A percentile compares a stretch with the other conserved stretches of the same genome.
Evolutionary conservation across 1,140 invertebrate genomes (phyloP).

Genomic region (Cardiocondyla obscurior): DNA sequence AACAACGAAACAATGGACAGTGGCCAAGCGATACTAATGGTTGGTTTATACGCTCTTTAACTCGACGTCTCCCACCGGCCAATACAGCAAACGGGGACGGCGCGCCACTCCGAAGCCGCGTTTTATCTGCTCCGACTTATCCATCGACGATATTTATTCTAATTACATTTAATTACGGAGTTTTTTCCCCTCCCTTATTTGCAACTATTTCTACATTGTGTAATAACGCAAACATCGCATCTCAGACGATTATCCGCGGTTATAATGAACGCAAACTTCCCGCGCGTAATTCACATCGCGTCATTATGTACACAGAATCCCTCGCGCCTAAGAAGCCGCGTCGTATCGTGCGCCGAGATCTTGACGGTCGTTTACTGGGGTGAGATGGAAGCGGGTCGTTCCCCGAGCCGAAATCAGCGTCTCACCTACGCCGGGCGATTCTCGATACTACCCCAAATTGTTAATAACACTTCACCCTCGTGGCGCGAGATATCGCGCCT

Average conservation of each 20-base stretch:
- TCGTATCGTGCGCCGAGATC: constrained; percentile 24
- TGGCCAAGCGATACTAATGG: constrained; percentile 83
- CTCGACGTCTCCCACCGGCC: constrained; percentile 64
- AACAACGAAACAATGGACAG: constrained; percentile 84
- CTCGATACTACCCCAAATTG: constrained; percentile 79
- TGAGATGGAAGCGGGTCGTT: constrained; percentile 27
- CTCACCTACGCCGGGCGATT: constrained; percentile 53
- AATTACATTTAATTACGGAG: not conserved
- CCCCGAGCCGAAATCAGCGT: constrained; percentile 22
- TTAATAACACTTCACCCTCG: constrained; percentile 82
- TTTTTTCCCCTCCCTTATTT: not conserved
- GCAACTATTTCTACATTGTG: not conserved
- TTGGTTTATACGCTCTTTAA: constrained; percentile 81
- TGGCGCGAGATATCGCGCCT: constrained; percentile 77
- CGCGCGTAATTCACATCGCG: constrained; percentile 12
- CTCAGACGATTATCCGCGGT: not conserved
- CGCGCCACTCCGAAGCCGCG: constrained; percentile 40
- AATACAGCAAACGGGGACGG: constrained; percentile 39
- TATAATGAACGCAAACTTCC: not conserved
- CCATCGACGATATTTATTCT: not conserved
- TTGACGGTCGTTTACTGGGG: constrained; percentile 57
- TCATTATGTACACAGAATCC: constrained; percentile 33
- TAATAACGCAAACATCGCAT: not conserved
- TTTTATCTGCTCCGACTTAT: constrained; percentile 30
- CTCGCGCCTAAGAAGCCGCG: constrained; percentile 1